Evolutionary conservation across 2,888 invertebrate species (phyloP), one percentile per base, ranked within the genome.

Genomic region (Oxycera nigricornis): DNA sequence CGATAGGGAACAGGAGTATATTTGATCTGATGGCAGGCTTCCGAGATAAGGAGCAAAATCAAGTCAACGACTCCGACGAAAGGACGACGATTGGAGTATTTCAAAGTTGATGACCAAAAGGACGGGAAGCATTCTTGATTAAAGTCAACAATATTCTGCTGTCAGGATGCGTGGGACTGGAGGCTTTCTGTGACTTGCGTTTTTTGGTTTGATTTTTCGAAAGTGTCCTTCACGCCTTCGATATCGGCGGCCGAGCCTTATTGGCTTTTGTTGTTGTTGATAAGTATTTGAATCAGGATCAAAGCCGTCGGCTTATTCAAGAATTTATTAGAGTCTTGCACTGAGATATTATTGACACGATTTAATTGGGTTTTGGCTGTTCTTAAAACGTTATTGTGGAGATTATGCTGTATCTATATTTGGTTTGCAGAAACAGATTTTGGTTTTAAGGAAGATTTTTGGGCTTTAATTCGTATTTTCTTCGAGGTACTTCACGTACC

Each of bases 291-390:
- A 20, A 22, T 55, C 24, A 11, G 2, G 22, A 55, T 9, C 20
- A 55, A 55, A 24, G 52, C 52, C 52, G 9, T 55, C 17, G 52
- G 52, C 52, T 55, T 55, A 55, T 55, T 20, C 17, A 9, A 24
- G 50, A 55, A 22, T 55, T 55, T 55, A 55, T 55, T 55, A 55
- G 24, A 9, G 52, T 55, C 24, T 55, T 17, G 46, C 17, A 17
- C 52, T 55, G 52, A 24, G 52, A 3, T 22, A 22, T 55, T 24
- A 55, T 55, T 24, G 52, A 3, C 24, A 9, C 52, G 9, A 20
- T 55, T 55, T 55, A 55, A 55, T 55, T 20, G 52, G 52, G 17
- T 55, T 22, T 55, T 55, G 52, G 17, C 52, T 55, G 9, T 22
- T 55, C 7, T 55, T 39, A 39, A 9, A 39, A 9, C 39, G 14